phyloP scores from a whole-genome alignment of 1,140 invertebrate species.

The Rhagoletis pomonella region DNA sequence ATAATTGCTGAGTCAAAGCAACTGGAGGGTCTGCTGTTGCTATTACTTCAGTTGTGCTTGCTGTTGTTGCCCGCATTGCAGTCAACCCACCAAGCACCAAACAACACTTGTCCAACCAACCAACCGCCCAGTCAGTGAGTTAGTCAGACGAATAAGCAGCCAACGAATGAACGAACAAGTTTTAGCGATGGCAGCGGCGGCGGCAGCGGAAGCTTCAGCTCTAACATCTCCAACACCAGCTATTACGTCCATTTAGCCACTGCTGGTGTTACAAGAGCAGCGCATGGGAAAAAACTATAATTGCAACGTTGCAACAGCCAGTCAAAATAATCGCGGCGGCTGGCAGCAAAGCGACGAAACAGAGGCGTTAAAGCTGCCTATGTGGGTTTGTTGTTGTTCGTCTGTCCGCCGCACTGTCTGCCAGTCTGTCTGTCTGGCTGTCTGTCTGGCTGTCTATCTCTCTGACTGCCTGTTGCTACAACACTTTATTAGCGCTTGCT shows the following conservation, averaged over 20 bases:
- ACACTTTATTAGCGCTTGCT: not conserved
- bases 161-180: slow-evolving; percentile 9
- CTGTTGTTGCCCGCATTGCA: not conserved
- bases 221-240: not conserved
- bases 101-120: not conserved
- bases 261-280: not conserved
- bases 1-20: not conserved
- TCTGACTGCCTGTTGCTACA: not conserved
- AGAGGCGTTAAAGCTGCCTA: not conserved
- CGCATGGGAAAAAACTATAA: not conserved
- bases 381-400: not conserved
- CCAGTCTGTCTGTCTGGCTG: not conserved
- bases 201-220: not conserved
- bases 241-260: not conserved
- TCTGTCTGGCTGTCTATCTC: not conserved
- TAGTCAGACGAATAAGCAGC: not conserved
- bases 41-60: too few relatives aligned
- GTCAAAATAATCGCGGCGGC: not conserved
- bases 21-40: not conserved
- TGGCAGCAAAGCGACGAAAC: not conserved
- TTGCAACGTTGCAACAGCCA: slow-evolving; percentile 12
- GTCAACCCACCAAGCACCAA: not conserved
- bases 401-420: not conserved
- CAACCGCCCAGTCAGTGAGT: not conserved
- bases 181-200: not conserved